Base-by-base conservation (phyloP, 2,113 vertebrate genomes). In the Gila orcuttii region DNA sequence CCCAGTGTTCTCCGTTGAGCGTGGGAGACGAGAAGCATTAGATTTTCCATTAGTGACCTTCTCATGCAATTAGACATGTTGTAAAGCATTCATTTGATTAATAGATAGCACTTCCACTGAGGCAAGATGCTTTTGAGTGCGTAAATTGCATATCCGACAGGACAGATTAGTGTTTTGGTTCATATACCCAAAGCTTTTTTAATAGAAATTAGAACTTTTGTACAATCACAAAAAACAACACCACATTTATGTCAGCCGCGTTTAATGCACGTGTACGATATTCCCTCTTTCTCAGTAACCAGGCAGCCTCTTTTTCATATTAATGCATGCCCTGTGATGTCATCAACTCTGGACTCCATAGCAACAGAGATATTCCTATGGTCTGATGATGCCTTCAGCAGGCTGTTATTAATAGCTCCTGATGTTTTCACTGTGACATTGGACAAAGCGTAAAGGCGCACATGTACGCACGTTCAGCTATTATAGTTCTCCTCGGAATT, bases 371-470 rank as follows among this genome's bases (percentile, higher is more conserved):
- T 91, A 89, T 91, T 91, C 84, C 89, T 86, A 91, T 90, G 88
- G 84, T 86, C 85, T 62, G 45, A 55, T 81, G 86, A 75, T 71
- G 79, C 86, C 85, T 79, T 75, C 64, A 83, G 77, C 39, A 87
- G 88, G 89, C 64, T 79, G 89, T 89, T 93, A 94, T 91, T 94
- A 94, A 94, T 93, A 94, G 93, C 89, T 86, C 83, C 87, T 89
- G 88, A 90, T 93, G 91, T 89, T 92, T 91, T 82, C 73, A 81
- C 77, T 66, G 79, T 90, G 91, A 11, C 68, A 82, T 90, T 73
- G 47, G 39, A 79, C 75, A 62, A 59, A 36, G 74, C 55, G 28
- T 74, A 42, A 57, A 36, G 64, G 85, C 62, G 13, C 15, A 77
- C 76, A 10, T 3, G 19, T 45, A 50, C 6, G 15, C n/a, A 84